Conservation (phyloP, 2,113 vertebrate genomes). For the Tautogolabrus adspersus region DNA sequence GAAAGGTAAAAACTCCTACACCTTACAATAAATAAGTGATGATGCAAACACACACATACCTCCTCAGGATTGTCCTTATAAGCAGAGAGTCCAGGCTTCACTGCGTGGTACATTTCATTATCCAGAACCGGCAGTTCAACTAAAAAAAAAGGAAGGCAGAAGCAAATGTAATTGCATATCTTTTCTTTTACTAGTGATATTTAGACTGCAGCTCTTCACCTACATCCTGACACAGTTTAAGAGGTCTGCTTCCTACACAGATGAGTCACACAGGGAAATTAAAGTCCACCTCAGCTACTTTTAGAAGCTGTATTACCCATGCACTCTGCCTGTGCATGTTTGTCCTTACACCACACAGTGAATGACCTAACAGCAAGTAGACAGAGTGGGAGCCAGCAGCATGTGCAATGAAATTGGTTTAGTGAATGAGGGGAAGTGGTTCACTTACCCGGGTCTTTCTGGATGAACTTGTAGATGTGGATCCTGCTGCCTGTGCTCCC, state of each 20-base stretch:
- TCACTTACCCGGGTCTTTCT: slow-evolving; percentile 88
- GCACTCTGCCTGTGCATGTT: slow-evolving; percentile 56
- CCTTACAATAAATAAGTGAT: slow-evolving; percentile 47
- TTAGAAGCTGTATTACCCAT: slow-evolving; percentile 43
- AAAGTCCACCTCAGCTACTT: slow-evolving; percentile 62
- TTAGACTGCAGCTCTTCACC: slow-evolving; percentile 40
- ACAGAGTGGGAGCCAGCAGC: slow-evolving; percentile 62
- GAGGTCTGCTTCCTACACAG: slow-evolving; percentile 55
- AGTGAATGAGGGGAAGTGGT: background rate
- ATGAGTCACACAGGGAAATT: slow-evolving; percentile 70
- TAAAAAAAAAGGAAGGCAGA: slow-evolving; percentile 55
- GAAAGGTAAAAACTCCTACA: slow-evolving; percentile 37
- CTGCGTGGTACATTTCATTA: slow-evolving; percentile 95
- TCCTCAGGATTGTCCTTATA: slow-evolving; percentile 92
- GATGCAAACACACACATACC: slow-evolving; percentile 81
- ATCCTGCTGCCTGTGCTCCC: slow-evolving; percentile 98
- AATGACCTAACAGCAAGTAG: slow-evolving; percentile 71
- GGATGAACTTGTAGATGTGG: slow-evolving; percentile 97
- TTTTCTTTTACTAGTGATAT: slow-evolving; percentile 17
- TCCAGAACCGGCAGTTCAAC: slow-evolving; percentile 91
- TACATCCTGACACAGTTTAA: slow-evolving; percentile 40
- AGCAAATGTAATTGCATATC: slow-evolving; percentile 20
- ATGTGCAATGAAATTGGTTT: slow-evolving; percentile 31
- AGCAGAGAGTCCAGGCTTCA: slow-evolving; percentile 96
- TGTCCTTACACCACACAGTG: slow-evolving; percentile 68